Evolutionary conservation across 1,140 invertebrate species (phyloP).

Genomic region (Ditylenchus dipsaci): DNA sequence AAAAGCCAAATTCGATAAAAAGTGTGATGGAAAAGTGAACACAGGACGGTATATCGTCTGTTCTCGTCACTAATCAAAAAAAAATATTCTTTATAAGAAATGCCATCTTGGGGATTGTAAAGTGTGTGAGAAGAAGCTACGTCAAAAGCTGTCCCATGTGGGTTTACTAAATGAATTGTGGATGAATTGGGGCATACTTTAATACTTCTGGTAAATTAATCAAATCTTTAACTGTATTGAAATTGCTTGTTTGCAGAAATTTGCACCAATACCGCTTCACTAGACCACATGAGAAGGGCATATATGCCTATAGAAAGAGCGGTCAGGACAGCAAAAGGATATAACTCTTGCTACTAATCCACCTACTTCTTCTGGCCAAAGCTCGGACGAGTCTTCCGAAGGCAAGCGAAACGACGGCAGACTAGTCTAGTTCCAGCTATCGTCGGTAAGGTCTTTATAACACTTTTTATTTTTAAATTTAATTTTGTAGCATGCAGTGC

Average conservation of each 20-base stretch:
- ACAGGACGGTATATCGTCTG: background rate
- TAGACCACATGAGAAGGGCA: background rate
- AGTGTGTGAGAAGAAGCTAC: background rate
- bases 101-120: background rate
- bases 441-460: no score
- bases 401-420: no score
- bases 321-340: background rate
- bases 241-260: no score
- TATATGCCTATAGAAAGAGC: background rate
- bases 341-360: background rate
- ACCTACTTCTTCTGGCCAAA: background rate
- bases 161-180: background rate
- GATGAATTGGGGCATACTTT: background rate
- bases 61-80: background rate
- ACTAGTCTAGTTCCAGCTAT: no score
- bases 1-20: background rate
- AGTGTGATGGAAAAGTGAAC: background rate
- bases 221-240: background rate
- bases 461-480: no score
- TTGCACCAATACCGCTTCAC: background rate
- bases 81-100: background rate
- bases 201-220: background rate
- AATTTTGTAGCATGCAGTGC: no score
- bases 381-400: no score
- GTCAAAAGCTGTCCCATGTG: background rate